A percentile compares a stretch with the other conserved stretches of the same genome.
These are phyloP conservation scores for Pseudomyrmex sp. DNA, from an alignment of 1,140 invertebrate species.

Conservation along the genomic window DNA sequence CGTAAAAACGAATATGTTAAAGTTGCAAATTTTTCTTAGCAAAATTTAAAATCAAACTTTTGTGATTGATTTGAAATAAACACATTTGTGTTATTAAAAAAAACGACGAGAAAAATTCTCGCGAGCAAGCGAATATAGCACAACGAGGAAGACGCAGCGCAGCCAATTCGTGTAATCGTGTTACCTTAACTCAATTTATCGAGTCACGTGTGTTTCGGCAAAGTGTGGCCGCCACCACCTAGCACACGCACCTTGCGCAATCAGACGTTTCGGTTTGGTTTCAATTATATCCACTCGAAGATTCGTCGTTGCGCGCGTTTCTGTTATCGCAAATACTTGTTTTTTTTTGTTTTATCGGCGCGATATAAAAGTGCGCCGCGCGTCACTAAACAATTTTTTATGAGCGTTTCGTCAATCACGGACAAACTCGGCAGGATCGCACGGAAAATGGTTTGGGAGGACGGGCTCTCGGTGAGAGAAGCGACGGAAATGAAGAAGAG, in stretches of 20 bases:
- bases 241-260: conserved; percentile 1
- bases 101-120: too few relatives aligned
- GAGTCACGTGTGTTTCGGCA: conserved; percentile 4
- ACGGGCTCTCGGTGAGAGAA: conserved; percentile 82
- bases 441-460: conserved; percentile 80
- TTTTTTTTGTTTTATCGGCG: background rate
- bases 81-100: too few relatives aligned
- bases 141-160: background rate
- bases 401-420: background rate
- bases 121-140: conserved; percentile 7
- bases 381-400: background rate
- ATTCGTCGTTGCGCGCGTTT: conserved; percentile 21
- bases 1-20: too few relatives aligned
- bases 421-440: conserved; percentile 27
- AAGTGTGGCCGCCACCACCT: background rate
- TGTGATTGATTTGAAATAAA: too few relatives aligned
- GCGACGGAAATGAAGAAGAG: conserved; percentile 85
- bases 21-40: too few relatives aligned
- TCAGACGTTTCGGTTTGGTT: conserved; percentile 50
- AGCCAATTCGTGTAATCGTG: conserved; percentile 64
- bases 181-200: conserved; percentile 76
- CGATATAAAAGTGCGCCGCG: background rate
- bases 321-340: background rate
- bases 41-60: too few relatives aligned
- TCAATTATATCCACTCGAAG: conserved; percentile 57